Evolutionary conservation across 1,140 invertebrate species (phyloP).

Genomic region (Nymphalis io): DNA sequence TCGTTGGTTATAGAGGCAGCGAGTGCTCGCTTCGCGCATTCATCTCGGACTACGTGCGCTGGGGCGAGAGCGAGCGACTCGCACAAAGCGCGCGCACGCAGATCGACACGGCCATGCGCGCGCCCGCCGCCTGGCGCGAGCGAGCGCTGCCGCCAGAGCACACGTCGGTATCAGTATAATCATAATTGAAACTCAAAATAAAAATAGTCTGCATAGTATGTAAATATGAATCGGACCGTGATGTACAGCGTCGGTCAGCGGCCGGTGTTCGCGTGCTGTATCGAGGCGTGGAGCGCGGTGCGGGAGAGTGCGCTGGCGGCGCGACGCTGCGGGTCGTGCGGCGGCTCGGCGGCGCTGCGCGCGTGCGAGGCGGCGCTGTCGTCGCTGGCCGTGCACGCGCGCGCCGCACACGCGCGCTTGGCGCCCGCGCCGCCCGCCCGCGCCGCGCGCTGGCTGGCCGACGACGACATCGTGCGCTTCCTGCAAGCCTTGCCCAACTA

Average conservation of each 20-base stretch:
- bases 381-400: conserved; percentile 25
- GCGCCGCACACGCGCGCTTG: conserved; percentile 84
- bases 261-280: conserved; percentile 51
- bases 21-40: conserved; percentile 74
- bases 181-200: neutral
- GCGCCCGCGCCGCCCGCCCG: conserved; percentile 88
- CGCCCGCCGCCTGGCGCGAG: conserved; percentile 63
- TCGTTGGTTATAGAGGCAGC: conserved; percentile 29
- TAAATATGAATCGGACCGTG: too few relatives aligned
- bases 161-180: conserved; percentile 2
- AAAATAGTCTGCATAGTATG: too few relatives aligned
- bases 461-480: conserved; percentile 96
- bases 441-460: conserved; percentile 95
- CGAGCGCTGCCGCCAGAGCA: conserved; percentile 34
- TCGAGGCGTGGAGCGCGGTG: conserved; percentile 42
- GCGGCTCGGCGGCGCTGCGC: conserved; percentile 43
- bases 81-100: conserved; percentile 42
- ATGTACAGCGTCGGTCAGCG: conserved; percentile 35
- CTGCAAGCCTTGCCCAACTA: conserved; percentile 84
- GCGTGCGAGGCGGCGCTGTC: conserved; percentile 31
- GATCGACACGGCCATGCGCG: conserved; percentile 55
- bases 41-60: conserved; percentile 69
- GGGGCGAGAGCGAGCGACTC: conserved; percentile 67
- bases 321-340: conserved; percentile 50
- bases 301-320: conserved; percentile 35